Percentiles rank a stretch among this genome's conserved stretches.
These are phyloP conservation scores for Trilocha varians DNA, from an alignment of 2,888 invertebrate species.

Conservation along the genomic window DNA sequence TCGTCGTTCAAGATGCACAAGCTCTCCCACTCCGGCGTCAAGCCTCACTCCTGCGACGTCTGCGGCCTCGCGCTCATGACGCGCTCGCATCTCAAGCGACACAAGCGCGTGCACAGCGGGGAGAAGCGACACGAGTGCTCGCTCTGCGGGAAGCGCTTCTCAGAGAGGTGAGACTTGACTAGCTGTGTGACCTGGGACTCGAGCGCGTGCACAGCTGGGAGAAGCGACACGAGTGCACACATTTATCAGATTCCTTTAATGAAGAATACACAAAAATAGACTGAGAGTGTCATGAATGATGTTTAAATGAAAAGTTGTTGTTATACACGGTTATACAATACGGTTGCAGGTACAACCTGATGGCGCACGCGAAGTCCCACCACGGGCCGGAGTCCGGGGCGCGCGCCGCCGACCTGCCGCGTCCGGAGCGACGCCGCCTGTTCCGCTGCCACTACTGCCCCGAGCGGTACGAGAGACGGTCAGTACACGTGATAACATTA, in stretches of 20 bases:
- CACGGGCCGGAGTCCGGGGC: conserved; percentile 19
- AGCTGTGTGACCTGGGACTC: neutral
- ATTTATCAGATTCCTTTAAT: too few relatives aligned
- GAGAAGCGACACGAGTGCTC: conserved; percentile 74
- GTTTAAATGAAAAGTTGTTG: neutral
- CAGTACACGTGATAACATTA: neutral
- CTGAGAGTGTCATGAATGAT: too few relatives aligned
- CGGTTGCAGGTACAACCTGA: conserved; percentile 53
- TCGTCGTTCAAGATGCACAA: conserved; percentile 81
- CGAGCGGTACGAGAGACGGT: conserved; percentile 57
- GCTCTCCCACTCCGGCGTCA: conserved; percentile 75
- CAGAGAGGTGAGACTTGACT: conserved; percentile 59
- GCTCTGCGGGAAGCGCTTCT: conserved; percentile 74
- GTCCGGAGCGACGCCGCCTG: conserved; percentile 23
- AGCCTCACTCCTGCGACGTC: conserved; percentile 72
- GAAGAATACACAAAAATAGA: too few relatives aligned
- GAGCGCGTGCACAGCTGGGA: too few relatives aligned
- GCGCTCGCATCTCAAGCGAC: conserved; percentile 78
- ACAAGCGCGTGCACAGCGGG: conserved; percentile 78
- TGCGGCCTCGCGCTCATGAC: conserved; percentile 77
- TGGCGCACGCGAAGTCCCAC: conserved; percentile 60
- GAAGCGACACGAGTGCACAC: too few relatives aligned
- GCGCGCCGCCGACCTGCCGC: conserved; percentile 9
- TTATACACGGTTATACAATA: neutral
- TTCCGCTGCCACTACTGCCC: conserved; percentile 63